Evolutionary conservation across 2,113 vertebrate genomes (phyloP), one percentile per base, ranked within the genome.

Genomic region (Tympanuchus pallidicinctus): DNA sequence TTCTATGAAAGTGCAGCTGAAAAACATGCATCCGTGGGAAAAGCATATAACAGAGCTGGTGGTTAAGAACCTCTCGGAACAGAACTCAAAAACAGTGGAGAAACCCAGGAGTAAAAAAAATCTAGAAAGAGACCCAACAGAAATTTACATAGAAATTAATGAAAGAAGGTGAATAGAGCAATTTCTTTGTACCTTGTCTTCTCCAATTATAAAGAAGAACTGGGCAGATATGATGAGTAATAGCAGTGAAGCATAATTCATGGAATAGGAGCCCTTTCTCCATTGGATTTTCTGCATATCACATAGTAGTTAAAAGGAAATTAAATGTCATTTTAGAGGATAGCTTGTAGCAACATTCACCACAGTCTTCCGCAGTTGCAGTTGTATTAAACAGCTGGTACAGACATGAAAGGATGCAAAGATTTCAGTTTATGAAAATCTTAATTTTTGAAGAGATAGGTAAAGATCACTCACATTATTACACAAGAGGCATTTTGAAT

Each of bases 11-110:
- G 17, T 24, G 27, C 27, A 88, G 20, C 20, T 66, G 17, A 86
- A 94, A 64, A 88, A 83, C 42, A 36, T 18, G 6, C 30, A 48
- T n/a, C n/a, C 48, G 11, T 52, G 22, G 18, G 25, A 16, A 63
- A 10, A 34, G 10, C 27, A 10, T 52, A 13, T 32, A 72, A 43
- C 0, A 3, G 2, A 1, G 7, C 12, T 52, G 6, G 13, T 72
- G 13, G n/a, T 47, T 87, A 24, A 89, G 57, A 87, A 32, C 9
- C 71, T 84, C 65, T 64, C 61, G 57, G 43, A 93, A 59, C 11
- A 27, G 8, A 94, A 66, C 38, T n/a, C 50, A 64, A 67, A 81
- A 83, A 32, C 5, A 3, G 36, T 13, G 6, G 13, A 76, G 42
- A 20, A 82, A 61, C 32, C 38, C 5, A 54, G 77, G 34, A 78